Conservation (phyloP, 2,797 vertebrate genomes). For the Hapalemur alaotrensis region DNA sequence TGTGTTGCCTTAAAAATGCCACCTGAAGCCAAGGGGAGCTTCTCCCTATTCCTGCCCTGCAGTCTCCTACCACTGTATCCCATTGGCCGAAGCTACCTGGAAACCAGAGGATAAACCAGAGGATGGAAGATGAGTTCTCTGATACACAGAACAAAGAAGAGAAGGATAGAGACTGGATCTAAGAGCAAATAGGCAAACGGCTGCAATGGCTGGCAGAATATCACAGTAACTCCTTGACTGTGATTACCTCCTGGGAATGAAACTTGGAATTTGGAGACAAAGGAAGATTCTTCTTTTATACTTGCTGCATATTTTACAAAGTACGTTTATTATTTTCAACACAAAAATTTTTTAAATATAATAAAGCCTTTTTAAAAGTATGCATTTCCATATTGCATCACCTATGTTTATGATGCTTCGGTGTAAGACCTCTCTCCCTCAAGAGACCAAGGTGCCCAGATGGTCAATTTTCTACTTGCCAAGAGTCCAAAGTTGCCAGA, state of each 20-base stretch:
- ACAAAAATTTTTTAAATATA: not conserved
- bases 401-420: not conserved
- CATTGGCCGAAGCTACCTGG: not conserved
- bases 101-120: not conserved
- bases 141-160: not conserved
- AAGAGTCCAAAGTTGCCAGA: not conserved
- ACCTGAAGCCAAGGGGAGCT: not conserved
- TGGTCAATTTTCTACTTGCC: not conserved
- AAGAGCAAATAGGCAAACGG: not conserved
- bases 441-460: not conserved
- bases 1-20: not conserved
- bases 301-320: not conserved
- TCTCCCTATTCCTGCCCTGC: not conserved
- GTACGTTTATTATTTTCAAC: not conserved
- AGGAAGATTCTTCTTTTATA: not conserved
- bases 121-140: not conserved
- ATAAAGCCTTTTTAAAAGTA: not conserved
- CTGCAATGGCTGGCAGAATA: not conserved
- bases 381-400: not conserved
- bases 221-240: not conserved
- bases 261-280: not conserved
- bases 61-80: not conserved
- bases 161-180: not conserved
- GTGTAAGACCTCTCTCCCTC: not conserved
- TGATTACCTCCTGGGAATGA: not conserved